Base-by-base conservation (phyloP, 2,888 invertebrate genomes). In the Hyposoter didymator region DNA sequence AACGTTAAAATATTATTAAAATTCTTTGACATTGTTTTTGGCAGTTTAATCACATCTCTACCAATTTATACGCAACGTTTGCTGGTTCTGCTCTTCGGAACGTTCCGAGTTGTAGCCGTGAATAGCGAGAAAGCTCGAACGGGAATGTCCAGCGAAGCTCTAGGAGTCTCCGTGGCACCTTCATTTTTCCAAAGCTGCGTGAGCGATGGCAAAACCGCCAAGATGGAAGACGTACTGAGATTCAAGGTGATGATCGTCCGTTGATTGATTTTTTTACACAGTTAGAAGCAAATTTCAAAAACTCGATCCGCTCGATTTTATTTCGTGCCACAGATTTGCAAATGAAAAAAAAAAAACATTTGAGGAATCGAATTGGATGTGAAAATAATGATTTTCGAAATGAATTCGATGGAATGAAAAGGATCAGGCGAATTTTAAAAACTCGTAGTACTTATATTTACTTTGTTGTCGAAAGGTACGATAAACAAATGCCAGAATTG, bases 151-250 rank as follows among this genome's bases (percentile, higher is more conserved):
- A 98, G 98, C 90, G 98, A 99, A 95, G 98, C 99, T 62, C 95
- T 99, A 89, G 98, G 98, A 87, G 98, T 99, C 91, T 98, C 98
- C 59, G 99, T 99, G 72, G 99, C 99, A 78, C 99, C 99, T 32
- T 98, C 98, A 90, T 98, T 99, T 94, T 99, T 99, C 95, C 98
- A 98, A 94, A 97, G 98, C 89, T 99, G 99, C 95, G 98, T 99
- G 91, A 97, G 98, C 91, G 98, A 98, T 94, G 98, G 98, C 87
- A 98, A 98, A 95, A 97, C 98, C 72, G 99, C 98, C 86, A 97
- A 98, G 94, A 98, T 99, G 97, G 98, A 98, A 95, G 99, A 99
- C 94, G 98, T 99, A 84, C 96, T 98, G 93, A 96, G 98, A 93
- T 99, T 97, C 95, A 98, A 98, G 97, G 98, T 98, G 94, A 84